A percentile compares a stretch with the other conserved stretches of the same genome.
These are phyloP conservation scores for Drosophila tani DNA, from an alignment of 1,140 invertebrate genomes.

Conservation along the genomic window DNA sequence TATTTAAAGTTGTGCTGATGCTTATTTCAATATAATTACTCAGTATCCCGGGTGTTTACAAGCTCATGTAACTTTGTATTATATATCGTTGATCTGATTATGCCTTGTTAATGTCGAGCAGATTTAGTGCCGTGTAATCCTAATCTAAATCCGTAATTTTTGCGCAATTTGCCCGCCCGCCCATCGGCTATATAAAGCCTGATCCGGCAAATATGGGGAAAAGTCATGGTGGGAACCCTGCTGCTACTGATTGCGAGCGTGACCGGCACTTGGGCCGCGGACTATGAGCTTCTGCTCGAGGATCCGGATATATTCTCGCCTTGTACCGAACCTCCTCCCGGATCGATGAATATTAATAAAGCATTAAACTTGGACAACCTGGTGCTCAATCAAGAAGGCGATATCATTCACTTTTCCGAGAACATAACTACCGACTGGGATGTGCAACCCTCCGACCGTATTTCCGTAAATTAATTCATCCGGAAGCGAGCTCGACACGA, in stretches of 20 bases:
- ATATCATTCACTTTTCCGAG: conserved; percentile 33
- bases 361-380: conserved; percentile 27
- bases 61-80: neutral
- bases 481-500: neutral
- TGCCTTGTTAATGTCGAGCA: neutral
- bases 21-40: neutral
- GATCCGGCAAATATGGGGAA: neutral
- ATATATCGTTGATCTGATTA: neutral
- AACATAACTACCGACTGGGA: conserved; percentile 41
- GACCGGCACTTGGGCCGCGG: conserved; percentile 19
- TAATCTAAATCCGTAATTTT: conserved; percentile 2
- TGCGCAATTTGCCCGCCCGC: neutral
- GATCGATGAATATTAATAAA: conserved; percentile 4
- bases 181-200: conserved; percentile 23
- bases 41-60: no score
- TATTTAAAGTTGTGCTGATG: neutral
- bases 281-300: conserved; percentile 49
- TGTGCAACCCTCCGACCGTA: conserved; percentile 51
- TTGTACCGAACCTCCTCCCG: conserved; percentile 38
- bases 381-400: conserved; percentile 4
- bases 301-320: conserved; percentile 52
- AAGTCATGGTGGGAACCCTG: conserved; percentile 41
- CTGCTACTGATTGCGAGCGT: conserved; percentile 23
- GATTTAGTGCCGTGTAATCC: conserved; percentile 1
- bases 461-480: conserved; percentile 21